These are phyloP conservation scores for Ips typographus DNA, from an alignment of 1,140 invertebrate species.

Conservation along the genomic window DNA sequence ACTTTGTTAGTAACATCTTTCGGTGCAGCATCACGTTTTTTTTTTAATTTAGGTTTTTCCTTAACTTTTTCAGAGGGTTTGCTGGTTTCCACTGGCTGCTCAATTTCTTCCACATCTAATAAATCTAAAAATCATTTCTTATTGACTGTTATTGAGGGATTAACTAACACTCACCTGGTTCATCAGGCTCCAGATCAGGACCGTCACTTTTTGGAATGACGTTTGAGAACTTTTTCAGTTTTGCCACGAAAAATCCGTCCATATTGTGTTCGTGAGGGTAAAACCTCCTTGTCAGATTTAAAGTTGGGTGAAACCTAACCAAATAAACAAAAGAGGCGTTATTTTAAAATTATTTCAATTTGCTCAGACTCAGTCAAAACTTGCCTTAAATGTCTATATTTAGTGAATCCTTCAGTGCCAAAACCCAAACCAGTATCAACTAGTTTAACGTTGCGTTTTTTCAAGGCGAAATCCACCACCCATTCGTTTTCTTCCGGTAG, in stretches of 20 bases:
- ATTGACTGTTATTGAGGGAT: no score
- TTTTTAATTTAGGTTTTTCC: no score
- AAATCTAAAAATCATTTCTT: no score
- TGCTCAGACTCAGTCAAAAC: background rate
- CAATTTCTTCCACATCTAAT: no score
- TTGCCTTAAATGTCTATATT: slow-evolving; percentile 66
- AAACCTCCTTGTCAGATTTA: slow-evolving; percentile 88
- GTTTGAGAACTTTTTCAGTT: slow-evolving; percentile 96
- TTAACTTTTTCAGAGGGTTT: no score
- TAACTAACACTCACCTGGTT: no score
- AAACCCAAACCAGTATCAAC: slow-evolving; percentile 93
- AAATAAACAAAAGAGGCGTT: background rate
- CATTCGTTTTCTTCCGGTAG: slow-evolving; percentile 98
- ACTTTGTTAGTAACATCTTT: no score
- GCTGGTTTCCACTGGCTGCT: no score
- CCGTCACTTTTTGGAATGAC: slow-evolving; percentile 59
- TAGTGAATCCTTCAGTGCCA: slow-evolving; percentile 92
- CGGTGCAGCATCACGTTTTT: no score
- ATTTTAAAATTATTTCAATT: background rate
- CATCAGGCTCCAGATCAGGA: slow-evolving; percentile 30
- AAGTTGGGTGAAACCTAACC: slow-evolving; percentile 87
- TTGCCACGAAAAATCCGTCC: slow-evolving; percentile 99
- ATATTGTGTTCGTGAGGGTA: slow-evolving; percentile 99
- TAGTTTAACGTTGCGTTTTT: slow-evolving; percentile 91
- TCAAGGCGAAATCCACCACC: slow-evolving; percentile 95